A percentile compares a stretch with the other conserved stretches of the same genome.
Evolutionary conservation across 1,140 invertebrate genomes (phyloP).

Genomic region (Mesaphorura yosii): DNA sequence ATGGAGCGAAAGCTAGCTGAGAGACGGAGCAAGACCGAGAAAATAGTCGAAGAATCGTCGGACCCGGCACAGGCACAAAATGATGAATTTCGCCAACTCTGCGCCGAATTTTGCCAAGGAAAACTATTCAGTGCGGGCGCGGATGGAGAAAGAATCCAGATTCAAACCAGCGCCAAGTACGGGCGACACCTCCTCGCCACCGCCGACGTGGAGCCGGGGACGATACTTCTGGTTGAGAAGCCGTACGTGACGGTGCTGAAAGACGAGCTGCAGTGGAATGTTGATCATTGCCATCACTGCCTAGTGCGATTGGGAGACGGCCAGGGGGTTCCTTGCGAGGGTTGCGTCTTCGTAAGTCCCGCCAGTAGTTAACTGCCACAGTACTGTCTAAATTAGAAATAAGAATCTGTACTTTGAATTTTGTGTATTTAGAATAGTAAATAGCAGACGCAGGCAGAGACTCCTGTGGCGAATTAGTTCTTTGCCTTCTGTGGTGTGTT

Average conservation of each 20-base stretch:
- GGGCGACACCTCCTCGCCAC: background rate
- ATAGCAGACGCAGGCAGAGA: too few species aligned
- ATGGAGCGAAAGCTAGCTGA: background rate
- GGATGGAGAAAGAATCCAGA: background rate
- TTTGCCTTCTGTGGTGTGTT: too few species aligned
- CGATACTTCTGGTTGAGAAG: slow-evolving; percentile 21
- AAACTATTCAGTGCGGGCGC: slow-evolving; percentile 7
- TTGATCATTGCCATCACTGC: slow-evolving; percentile 24
- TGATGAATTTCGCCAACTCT: slow-evolving; percentile 1
- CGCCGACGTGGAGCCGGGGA: slow-evolving; percentile 4
- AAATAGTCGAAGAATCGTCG: background rate
- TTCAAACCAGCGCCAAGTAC: background rate
- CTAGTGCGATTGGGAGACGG: slow-evolving; percentile 5
- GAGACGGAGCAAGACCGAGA: background rate
- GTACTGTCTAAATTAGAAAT: too few species aligned
- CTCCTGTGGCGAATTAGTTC: too few species aligned
- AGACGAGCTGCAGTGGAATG: slow-evolving; percentile 20
- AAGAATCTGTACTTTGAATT: too few species aligned
- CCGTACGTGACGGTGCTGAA: slow-evolving; percentile 25
- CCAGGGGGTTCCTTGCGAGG: slow-evolving; percentile 20
- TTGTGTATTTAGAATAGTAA: too few species aligned
- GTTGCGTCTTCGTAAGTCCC: slow-evolving; percentile 28
- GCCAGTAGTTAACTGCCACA: background rate
- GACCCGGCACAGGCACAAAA: background rate
- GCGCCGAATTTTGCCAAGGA: slow-evolving; percentile 2